These are phyloP conservation scores for Cettia cetti DNA, from an alignment of 2,113 vertebrate genomes.

Conservation along the genomic window DNA sequence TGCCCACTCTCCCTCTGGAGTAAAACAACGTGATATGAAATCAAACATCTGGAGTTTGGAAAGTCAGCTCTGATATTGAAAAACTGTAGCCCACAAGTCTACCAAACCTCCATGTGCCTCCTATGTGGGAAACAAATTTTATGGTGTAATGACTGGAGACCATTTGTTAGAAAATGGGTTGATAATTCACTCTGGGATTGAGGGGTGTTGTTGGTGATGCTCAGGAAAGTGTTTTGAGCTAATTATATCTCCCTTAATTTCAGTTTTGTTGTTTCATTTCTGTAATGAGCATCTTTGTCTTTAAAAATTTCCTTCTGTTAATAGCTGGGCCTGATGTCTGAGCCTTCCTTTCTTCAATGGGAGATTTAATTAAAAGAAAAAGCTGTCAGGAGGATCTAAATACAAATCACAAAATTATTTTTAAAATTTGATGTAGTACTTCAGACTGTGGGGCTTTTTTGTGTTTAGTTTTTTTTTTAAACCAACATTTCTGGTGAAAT, in stretches of 20 bases:
- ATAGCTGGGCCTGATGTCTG: neutral
- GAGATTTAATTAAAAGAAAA: neutral
- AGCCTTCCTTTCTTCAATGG: neutral
- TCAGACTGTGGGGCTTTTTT: accelerated
- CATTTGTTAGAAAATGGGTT: neutral
- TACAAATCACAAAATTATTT: neutral
- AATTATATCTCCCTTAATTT: neutral
- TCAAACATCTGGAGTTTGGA: neutral
- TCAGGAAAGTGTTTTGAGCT: neutral
- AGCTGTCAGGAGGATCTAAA: neutral
- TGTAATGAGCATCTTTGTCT: neutral
- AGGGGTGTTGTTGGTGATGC: neutral
- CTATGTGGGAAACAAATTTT: neutral
- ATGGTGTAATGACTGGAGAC: neutral
- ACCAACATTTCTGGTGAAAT: neutral
- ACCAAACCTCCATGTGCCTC: neutral
- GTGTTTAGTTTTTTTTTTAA: neutral
- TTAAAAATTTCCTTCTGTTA: neutral
- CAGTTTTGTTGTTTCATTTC: neutral
- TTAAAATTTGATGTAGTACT: neutral
- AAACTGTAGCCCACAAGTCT: neutral
- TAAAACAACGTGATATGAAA: neutral
- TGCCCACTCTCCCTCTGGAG: neutral
- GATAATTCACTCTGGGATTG: neutral
- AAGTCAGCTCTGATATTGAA: neutral